phyloP scores from a whole-genome alignment of 1,140 invertebrate species.

The Bacillus rossius region DNA sequence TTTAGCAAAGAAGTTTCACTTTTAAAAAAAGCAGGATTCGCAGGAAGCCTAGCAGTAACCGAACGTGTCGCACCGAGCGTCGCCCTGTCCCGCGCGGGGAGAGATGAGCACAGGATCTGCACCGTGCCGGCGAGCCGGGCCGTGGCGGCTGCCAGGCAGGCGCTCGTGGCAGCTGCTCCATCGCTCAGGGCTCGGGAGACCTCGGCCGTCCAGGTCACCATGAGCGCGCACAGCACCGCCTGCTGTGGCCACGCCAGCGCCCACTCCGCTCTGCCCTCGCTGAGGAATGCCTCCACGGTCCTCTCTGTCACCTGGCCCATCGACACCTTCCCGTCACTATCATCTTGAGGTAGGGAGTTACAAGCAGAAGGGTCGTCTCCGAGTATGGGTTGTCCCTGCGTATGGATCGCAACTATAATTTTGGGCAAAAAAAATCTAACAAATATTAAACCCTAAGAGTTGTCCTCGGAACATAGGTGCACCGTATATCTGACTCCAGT shows the following conservation, averaged over 20 bases:
- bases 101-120: constrained; percentile 75
- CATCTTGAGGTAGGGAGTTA: background rate
- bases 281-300: constrained; percentile 59
- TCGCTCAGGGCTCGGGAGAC: constrained; percentile 66
- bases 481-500: no score
- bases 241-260: constrained; percentile 87
- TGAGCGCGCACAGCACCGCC: constrained; percentile 77
- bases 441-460: no score
- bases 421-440: no score
- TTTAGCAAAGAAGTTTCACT: no score
- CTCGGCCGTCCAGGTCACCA: constrained; percentile 85
- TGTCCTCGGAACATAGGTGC: no score
- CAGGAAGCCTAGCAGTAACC: no score
- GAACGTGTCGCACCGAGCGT: constrained; percentile 67
- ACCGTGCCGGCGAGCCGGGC: constrained; percentile 79
- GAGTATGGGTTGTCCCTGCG: background rate
- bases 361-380: background rate
- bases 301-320: constrained; percentile 41
- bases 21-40: no score
- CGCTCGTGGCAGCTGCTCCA: constrained; percentile 44
- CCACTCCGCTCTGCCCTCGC: constrained; percentile 66
- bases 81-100: constrained; percentile 83
- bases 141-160: constrained; percentile 54
- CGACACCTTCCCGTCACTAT: background rate
- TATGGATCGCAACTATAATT: no score